Percentiles rank a stretch among this genome's conserved stretches.
Evolutionary conservation across 2,113 vertebrate genomes (phyloP).

Genomic region (Ursus arctos): DNA sequence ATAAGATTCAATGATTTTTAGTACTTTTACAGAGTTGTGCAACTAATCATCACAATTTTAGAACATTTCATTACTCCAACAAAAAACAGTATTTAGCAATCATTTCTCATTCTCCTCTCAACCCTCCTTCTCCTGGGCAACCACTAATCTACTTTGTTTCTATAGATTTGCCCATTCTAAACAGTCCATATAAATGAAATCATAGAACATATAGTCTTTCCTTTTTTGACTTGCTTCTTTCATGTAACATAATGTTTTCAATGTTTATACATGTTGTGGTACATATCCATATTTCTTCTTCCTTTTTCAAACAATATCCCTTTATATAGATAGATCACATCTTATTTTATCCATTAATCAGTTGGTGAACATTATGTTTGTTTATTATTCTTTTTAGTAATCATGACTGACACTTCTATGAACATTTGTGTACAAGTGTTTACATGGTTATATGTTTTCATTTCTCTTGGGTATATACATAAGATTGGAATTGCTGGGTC

Average conservation of each 20-base stretch:
- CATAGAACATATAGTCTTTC: no score
- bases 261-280: no score
- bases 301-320: no score
- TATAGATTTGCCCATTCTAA: not conserved
- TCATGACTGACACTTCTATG: not conserved
- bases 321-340: no score
- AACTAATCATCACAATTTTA: not conserved
- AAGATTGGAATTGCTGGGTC: not conserved
- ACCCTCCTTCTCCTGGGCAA: not conserved
- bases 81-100: not conserved
- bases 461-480: not conserved
- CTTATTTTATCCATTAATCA: not conserved
- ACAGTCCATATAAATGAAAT: not conserved
- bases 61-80: not conserved
- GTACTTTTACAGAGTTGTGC: no score
- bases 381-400: not conserved
- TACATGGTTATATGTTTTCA: not conserved
- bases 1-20: no score
- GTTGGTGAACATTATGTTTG: not conserved
- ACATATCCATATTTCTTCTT: no score
- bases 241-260: not conserved
- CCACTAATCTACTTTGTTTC: not conserved
- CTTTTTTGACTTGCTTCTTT: not conserved
- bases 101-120: not conserved
- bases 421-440: not conserved